Percentiles rank a stretch among this genome's conserved stretches.
Evolutionary conservation across 2,797 vertebrate species (phyloP).

Genomic region (Nyctalus aviator): DNA sequence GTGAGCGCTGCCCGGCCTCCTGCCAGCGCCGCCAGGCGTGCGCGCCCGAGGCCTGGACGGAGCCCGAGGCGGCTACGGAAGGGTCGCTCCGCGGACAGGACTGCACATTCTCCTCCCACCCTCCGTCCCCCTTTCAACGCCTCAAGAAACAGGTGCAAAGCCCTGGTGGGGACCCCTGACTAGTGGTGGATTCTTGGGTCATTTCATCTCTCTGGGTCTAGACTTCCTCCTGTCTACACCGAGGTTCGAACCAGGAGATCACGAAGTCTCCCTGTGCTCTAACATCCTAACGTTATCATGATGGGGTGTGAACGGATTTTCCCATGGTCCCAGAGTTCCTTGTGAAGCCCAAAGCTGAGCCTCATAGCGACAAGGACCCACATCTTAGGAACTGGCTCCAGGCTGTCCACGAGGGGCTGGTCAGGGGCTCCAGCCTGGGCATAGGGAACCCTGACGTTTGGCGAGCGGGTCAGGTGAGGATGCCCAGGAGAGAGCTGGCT

Average conservation of each 20-base stretch:
- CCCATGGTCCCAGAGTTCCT: background rate
- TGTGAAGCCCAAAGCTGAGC: background rate
- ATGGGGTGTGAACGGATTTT: background rate
- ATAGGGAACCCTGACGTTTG: background rate
- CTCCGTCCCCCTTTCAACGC: too few species aligned
- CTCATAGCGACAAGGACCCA: background rate
- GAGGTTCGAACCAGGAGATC: background rate
- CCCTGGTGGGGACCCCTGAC: background rate
- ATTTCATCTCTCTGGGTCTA: background rate
- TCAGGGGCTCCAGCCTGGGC: background rate
- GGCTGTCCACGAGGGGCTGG: background rate
- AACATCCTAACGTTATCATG: background rate
- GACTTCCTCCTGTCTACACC: background rate
- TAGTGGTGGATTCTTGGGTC: rapidly evolving
- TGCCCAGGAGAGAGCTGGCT: background rate
- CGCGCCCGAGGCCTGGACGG: rapidly evolving
- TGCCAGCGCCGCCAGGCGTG: too few species aligned
- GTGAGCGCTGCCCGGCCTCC: rapidly evolving
- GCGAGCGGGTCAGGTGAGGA: background rate
- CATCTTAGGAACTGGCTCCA: background rate
- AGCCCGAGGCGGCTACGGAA: background rate
- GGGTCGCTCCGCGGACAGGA: background rate
- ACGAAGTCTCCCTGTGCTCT: background rate
- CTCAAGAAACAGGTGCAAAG: background rate
- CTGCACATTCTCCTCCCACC: background rate